Conservation (phyloP, 1,140 invertebrate genomes). For the Drosophila leontia region DNA sequence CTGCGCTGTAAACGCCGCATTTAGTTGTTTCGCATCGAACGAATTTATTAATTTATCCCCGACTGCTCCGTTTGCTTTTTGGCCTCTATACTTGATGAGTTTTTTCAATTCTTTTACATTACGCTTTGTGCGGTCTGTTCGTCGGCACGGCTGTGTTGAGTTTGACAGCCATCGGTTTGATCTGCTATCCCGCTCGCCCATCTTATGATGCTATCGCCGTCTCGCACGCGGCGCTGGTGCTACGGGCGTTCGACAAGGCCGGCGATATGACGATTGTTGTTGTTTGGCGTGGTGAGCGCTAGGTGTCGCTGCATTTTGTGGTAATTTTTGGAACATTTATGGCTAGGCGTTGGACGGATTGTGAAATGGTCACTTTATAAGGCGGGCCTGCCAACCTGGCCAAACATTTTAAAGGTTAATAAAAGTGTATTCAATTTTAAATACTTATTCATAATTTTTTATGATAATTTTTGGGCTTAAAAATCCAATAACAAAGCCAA, state of each 20-base stretch:
- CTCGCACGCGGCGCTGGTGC: background rate
- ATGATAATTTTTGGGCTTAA: no score
- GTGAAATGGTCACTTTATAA: conserved; percentile 7
- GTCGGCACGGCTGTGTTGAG: conserved; percentile 76
- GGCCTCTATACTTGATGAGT: conserved; percentile 82
- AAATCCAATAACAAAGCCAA: no score
- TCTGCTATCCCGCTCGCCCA: conserved; percentile 35
- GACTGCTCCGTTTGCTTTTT: conserved; percentile 69
- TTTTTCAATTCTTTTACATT: conserved; percentile 79
- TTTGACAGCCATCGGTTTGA: conserved; percentile 55
- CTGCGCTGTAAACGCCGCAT: conserved; percentile 46
- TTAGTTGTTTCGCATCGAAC: conserved; percentile 56
- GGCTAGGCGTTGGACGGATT: conserved; percentile 18
- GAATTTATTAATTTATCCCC: conserved; percentile 56
- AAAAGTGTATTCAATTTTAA: no score
- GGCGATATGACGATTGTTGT: background rate
- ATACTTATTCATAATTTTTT: no score
- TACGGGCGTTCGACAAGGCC: conserved; percentile 6
- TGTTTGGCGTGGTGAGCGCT: conserved; percentile 17
- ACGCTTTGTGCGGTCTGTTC: conserved; percentile 78
- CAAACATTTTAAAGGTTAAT: no score
- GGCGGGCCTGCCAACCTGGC: no score
- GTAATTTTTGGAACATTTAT: conserved; percentile 11
- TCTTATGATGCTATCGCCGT: background rate
- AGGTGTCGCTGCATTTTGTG: background rate